A percentile compares a stretch with the other conserved stretches of the same genome.
These are phyloP conservation scores for Halocaridina rubra DNA, from an alignment of 2,888 invertebrate genomes.

Conservation along the genomic window DNA sequence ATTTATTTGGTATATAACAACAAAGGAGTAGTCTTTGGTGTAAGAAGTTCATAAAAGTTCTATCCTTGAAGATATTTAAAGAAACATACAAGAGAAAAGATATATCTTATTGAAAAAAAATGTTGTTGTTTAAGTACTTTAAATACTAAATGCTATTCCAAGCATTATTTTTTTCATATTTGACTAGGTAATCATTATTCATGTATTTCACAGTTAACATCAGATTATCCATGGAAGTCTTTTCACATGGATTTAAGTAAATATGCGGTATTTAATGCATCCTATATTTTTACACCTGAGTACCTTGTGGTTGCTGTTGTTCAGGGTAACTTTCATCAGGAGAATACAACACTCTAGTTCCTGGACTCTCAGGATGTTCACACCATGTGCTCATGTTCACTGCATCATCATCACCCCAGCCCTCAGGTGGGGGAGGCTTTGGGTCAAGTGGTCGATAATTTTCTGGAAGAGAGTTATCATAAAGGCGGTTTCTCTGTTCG, in stretches of 20 bases:
- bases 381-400: constrained; percentile 52
- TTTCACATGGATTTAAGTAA: too few relatives aligned
- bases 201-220: too few relatives aligned
- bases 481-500: constrained; percentile 37
- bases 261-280: too few relatives aligned
- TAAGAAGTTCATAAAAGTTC: too few relatives aligned
- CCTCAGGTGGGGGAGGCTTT: constrained; percentile 55
- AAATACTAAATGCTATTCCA: too few relatives aligned
- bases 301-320: constrained; percentile 31
- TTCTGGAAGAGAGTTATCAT: constrained; percentile 56
- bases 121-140: too few relatives aligned
- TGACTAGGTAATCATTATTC: too few relatives aligned
- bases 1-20: not conserved
- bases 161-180: too few relatives aligned
- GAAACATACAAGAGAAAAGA: not conserved
- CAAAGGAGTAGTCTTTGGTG: not conserved
- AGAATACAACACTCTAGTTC: constrained; percentile 58
- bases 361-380: constrained; percentile 54
- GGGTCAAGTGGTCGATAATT: constrained; percentile 49
- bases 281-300: constrained; percentile 28
- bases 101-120: too few relatives aligned
- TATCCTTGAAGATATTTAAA: not conserved
- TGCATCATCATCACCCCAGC: constrained; percentile 55
- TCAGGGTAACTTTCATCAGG: constrained; percentile 56
- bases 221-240: too few relatives aligned